Evolutionary conservation across 2,113 vertebrate species (phyloP).

Genomic region (Cyanistes caeruleus): DNA sequence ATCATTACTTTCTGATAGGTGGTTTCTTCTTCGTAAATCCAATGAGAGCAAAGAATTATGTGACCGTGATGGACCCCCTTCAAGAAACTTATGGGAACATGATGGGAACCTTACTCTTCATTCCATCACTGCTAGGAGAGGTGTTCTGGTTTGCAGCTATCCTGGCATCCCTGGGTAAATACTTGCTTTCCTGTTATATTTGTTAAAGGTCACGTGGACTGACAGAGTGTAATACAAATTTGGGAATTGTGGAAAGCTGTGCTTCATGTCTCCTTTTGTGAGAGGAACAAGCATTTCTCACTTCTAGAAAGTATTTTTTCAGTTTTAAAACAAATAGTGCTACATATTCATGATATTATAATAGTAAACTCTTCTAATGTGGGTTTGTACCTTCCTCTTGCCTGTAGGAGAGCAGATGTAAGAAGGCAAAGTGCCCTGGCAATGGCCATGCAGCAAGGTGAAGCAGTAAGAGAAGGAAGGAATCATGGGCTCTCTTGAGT

Average conservation of each 20-base stretch:
- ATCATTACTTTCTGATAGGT: conserved; percentile 46
- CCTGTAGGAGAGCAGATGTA: neutral
- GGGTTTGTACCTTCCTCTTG: neutral
- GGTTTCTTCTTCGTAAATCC: conserved; percentile 82
- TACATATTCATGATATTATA: neutral
- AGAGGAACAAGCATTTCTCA: neutral
- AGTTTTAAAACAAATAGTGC: neutral
- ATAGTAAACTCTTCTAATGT: neutral
- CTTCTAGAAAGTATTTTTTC: neutral
- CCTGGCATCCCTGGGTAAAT: conserved; percentile 82
- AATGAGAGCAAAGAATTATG: conserved; percentile 84
- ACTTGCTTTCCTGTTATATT: neutral
- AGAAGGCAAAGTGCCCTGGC: neutral
- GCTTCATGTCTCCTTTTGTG: neutral
- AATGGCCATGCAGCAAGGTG: neutral
- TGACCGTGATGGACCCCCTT: conserved; percentile 83
- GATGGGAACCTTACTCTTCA: conserved; percentile 74
- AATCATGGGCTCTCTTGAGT: rapidly evolving
- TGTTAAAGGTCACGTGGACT: neutral
- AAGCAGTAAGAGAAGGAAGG: neutral
- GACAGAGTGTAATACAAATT: neutral
- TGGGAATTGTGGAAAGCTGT: neutral
- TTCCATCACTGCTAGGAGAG: conserved; percentile 77
- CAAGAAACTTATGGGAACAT: conserved; percentile 79
- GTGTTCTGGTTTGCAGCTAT: conserved; percentile 84